Evolutionary conservation across 2,888 invertebrate species (phyloP), one percentile per base, ranked within the genome.

Genomic region (Perizoma affinitatum): DNA sequence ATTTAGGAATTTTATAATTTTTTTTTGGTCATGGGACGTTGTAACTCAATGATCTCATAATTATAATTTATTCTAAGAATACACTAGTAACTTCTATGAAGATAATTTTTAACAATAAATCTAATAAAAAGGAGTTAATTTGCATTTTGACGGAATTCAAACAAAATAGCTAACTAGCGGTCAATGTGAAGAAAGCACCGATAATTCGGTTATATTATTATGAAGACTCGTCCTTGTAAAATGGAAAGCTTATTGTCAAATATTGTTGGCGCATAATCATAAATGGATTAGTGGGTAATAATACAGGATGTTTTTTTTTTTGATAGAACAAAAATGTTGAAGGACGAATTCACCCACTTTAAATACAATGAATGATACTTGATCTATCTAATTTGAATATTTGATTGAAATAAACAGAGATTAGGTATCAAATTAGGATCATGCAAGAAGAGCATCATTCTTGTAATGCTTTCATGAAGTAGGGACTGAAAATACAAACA

Each of bases 181-280:
- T 67, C 74, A 70, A 80, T 82, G 82, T 76, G 76, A 74, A 78
- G 89, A 89, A 89, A 89, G 88, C 81, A 68, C 75, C 80, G 81
- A 82, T 84, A 75, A 78, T 76, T 74, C 72, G 70, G 83, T 80
- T 83, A 76, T 71, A 81, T 88, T 88, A 86, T 88, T 80, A 77
- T 63, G 68, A 76, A 84, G 88, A 89, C 88, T 84, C 79, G 89
- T 88, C 78, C 83, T 83, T 82, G 82, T 79, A 76, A 78, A 72
- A 67, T 68, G 65, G 54, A 42, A 41, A 36, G 58, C 75, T 22
- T 74, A 81, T 88, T 86, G 83, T 83, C 66, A 66, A 68, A 74
- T 71, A 58, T 34, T 81, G 80, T 87, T 80, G 77, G 74, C 84
- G 86, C 83, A 87, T 87, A 86, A 88, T 88, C 84, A 83, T 82